Percentiles rank a stretch among this genome's conserved stretches.
phyloP scores from a whole-genome alignment of 2,888 invertebrate genomes.

The Plemyria rubiginata region DNA sequence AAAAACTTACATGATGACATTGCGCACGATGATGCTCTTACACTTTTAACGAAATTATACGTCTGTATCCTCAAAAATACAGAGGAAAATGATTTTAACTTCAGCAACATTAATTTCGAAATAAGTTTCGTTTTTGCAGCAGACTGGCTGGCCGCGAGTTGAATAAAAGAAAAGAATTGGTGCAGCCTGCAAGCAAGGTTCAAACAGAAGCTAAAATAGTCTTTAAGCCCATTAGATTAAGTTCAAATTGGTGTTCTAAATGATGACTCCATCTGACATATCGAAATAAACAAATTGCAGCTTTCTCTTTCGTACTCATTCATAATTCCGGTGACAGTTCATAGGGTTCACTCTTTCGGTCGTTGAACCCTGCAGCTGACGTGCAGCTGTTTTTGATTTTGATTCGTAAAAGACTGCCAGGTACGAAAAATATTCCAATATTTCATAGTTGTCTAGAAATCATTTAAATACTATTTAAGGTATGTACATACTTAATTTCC shows the following conservation, averaged over 20 bases:
- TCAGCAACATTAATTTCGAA: slow-evolving; percentile 55
- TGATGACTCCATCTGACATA: background rate
- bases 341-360: slow-evolving; percentile 46
- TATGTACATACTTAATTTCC: too few relatives aligned
- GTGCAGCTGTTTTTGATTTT: slow-evolving; percentile 26
- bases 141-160: background rate
- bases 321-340: slow-evolving; percentile 38
- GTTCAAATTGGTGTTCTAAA: slow-evolving; percentile 20
- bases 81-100: slow-evolving; percentile 50
- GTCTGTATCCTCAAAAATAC: slow-evolving; percentile 51
- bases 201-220: background rate
- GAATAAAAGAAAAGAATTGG: background rate
- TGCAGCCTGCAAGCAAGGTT: background rate
- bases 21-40: slow-evolving; percentile 45
- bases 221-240: slow-evolving; percentile 9
- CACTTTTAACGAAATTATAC: slow-evolving; percentile 42
- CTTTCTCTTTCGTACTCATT: slow-evolving; percentile 45
- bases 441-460: too few relatives aligned
- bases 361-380: slow-evolving; percentile 56
- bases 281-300: slow-evolving; percentile 16
- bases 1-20: slow-evolving; percentile 62
- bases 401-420: background rate
- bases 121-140: background rate
- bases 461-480: too few relatives aligned
- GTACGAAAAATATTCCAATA: background rate